phyloP scores from a whole-genome alignment of 2,888 invertebrate genomes.

The Mimas tiliae region DNA sequence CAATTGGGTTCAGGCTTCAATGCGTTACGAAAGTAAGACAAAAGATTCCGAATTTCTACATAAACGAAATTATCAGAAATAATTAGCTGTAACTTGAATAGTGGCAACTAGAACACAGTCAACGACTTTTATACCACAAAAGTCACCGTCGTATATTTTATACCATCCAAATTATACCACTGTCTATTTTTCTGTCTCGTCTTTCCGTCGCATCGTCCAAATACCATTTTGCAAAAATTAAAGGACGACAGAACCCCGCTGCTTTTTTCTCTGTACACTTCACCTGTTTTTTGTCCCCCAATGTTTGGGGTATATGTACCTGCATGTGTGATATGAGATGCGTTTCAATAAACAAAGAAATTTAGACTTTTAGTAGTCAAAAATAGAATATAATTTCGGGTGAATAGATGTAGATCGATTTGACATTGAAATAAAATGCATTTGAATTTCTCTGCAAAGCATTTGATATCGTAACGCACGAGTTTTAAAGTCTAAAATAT shows the following conservation, averaged over 20 bases:
- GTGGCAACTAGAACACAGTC: no score
- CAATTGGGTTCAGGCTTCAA: no score
- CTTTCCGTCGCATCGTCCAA: background rate
- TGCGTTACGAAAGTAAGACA: no score
- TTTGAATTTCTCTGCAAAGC: slow-evolving; percentile 29
- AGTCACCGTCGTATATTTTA: background rate
- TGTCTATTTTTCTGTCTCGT: background rate
- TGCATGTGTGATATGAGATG: slow-evolving; percentile 51
- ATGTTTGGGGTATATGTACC: slow-evolving; percentile 51
- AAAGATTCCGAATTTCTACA: no score
- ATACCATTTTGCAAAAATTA: slow-evolving; percentile 6
- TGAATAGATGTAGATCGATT: slow-evolving; percentile 37
- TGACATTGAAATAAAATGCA: slow-evolving; percentile 50
- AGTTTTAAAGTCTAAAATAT: background rate
- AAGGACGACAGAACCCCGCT: slow-evolving; percentile 9
- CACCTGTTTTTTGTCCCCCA: slow-evolving; percentile 53
- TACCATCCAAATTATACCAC: background rate
- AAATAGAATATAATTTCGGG: slow-evolving; percentile 27
- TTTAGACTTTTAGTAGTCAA: slow-evolving; percentile 14
- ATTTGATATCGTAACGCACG: slow-evolving; percentile 30
- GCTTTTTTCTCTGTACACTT: slow-evolving; percentile 36
- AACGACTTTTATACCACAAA: background rate
- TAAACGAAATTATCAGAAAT: no score
- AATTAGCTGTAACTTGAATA: no score
- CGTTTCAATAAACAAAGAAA: slow-evolving; percentile 40